Percentiles rank a stretch among this genome's conserved stretches.
Evolutionary conservation across 1,140 invertebrate species (phyloP).

Genomic region (Pogonognathellus flavescens): DNA sequence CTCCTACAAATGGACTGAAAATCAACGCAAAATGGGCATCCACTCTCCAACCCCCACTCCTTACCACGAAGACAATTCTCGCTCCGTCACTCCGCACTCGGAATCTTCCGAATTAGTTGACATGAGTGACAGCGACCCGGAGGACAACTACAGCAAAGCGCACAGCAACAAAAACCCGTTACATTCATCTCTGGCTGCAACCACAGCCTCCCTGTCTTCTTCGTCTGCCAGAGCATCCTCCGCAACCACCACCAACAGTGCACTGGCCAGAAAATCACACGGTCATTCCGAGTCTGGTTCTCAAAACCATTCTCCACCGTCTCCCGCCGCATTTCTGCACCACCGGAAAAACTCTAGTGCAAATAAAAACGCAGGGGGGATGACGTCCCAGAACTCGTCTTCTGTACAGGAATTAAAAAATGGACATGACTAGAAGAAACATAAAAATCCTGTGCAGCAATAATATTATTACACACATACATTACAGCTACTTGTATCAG

Average conservation of each 20-base stretch:
- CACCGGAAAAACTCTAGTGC: not conserved
- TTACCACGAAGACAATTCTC: slow-evolving; percentile 57
- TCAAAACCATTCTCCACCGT: slow-evolving; percentile 6
- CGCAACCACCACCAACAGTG: not conserved
- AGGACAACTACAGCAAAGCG: slow-evolving; percentile 54
- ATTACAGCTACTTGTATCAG: no score
- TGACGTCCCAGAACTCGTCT: not conserved
- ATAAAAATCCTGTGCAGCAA: no score
- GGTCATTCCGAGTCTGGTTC: not conserved
- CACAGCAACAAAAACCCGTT: not conserved
- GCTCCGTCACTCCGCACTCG: slow-evolving; percentile 60
- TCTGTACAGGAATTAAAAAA: not conserved
- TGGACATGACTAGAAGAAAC: not conserved
- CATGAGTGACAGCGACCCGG: slow-evolving; percentile 66
- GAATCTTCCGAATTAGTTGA: slow-evolving; percentile 65
- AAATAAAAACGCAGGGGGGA: not conserved
- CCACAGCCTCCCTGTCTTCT: not conserved
- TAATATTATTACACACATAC: no score
- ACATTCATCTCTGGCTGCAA: not conserved
- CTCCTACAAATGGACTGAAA: not conserved
- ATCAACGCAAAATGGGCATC: not conserved
- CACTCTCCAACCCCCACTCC: slow-evolving; percentile 7
- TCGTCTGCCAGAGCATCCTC: not conserved
- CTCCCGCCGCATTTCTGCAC: not conserved
- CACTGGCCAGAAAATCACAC: not conserved